phyloP scores from a whole-genome alignment of 2,888 invertebrate species.

The Rosalia funebris region DNA sequence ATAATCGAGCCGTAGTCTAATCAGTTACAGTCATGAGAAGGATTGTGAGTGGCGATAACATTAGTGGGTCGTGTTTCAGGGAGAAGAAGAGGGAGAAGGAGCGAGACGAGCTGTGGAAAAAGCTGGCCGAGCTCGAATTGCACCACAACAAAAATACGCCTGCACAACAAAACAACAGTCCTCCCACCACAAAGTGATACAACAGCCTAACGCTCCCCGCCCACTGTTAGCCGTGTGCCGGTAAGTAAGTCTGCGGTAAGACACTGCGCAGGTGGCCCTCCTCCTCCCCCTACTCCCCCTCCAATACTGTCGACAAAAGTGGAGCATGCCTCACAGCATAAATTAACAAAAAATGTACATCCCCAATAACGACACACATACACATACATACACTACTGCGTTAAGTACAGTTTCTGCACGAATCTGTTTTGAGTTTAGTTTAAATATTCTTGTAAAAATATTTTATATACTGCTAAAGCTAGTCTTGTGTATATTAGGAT shows the following conservation, averaged over 20 bases:
- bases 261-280: constrained; percentile 31
- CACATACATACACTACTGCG: too few relatives aligned
- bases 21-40: too few relatives aligned
- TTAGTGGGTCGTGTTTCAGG: too few relatives aligned
- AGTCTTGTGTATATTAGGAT: constrained; percentile 47
- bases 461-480: constrained; percentile 48
- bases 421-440: constrained; percentile 20
- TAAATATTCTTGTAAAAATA: constrained; percentile 22
- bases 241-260: constrained; percentile 42
- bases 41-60: too few relatives aligned
- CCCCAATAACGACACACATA: constrained; percentile 32
- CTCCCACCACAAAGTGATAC: constrained; percentile 63
- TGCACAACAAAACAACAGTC: constrained; percentile 55
- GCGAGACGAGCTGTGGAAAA: constrained; percentile 97
- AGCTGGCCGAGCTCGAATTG: constrained; percentile 89
- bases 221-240: constrained; percentile 52
- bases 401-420: constrained; percentile 26
- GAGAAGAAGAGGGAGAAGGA: constrained; percentile 96
- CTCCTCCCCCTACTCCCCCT: constrained; percentile 13
- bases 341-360: constrained; percentile 32
- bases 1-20: too few relatives aligned
- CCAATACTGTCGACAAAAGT: constrained; percentile 22
- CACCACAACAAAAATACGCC: constrained; percentile 67
- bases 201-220: constrained; percentile 54
- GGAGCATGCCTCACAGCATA: constrained; percentile 48